A percentile compares a stretch with the other conserved stretches of the same genome.
These are phyloP conservation scores for Heptranchias perlo DNA, from an alignment of 2,113 vertebrate genomes.

Conservation along the genomic window DNA sequence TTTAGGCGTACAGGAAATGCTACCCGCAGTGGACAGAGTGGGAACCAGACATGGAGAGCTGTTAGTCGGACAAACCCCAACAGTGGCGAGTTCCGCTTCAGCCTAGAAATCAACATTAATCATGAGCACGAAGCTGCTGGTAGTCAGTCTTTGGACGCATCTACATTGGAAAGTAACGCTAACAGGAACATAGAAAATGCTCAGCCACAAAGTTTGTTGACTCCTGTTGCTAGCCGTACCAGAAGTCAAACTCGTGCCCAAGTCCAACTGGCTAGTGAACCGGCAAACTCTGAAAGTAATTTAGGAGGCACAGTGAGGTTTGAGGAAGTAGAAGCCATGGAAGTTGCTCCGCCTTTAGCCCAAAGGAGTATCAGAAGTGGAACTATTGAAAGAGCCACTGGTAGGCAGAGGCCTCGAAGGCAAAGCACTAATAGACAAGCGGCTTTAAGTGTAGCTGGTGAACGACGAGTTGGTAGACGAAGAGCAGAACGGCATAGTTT, in stretches of 20 bases:
- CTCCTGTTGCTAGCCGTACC: slow-evolving; percentile 5
- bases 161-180: not conserved
- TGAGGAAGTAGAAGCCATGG: slow-evolving; percentile 43
- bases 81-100: slow-evolving; percentile 88
- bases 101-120: slow-evolving; percentile 91
- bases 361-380: slow-evolving; percentile 52
- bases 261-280: not conserved
- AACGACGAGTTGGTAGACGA: not conserved
- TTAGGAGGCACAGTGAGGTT: not conserved
- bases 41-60: slow-evolving; percentile 91
- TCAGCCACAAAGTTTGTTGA: not conserved
- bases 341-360: slow-evolving; percentile 46
- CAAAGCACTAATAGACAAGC: slow-evolving; percentile 55
- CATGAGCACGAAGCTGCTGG: slow-evolving; percentile 65
- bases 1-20: slow-evolving; percentile 85
- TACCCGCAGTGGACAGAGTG: slow-evolving; percentile 84
- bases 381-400: not conserved
- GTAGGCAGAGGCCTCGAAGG: slow-evolving; percentile 56
- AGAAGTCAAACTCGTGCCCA: slow-evolving; percentile 34
- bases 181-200: not conserved
- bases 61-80: slow-evolving; percentile 89
- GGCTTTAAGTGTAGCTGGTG: not conserved
- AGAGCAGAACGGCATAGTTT: not conserved
- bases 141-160: slow-evolving; percentile 46
- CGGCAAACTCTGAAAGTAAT: not conserved